A percentile compares a stretch with the other conserved stretches of the same genome.
Evolutionary conservation across 2,113 vertebrate genomes (phyloP).

Genomic region (Nycticryphes semicollaris): DNA sequence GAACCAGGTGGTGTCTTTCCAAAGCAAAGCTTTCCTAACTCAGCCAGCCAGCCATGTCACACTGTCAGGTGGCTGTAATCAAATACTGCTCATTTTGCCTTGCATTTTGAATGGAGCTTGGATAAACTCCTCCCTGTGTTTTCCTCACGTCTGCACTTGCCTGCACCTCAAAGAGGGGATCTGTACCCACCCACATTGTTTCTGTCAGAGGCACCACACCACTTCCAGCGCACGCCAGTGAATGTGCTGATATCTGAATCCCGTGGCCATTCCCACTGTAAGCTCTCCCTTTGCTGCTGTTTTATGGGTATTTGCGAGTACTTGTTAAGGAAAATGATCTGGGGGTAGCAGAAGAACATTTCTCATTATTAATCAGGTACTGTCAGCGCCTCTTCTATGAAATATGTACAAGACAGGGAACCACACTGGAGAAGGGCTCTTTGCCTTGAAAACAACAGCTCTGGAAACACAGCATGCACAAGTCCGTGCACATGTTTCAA

Average conservation of each 20-base stretch:
- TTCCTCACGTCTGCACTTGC: not conserved
- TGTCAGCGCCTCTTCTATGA: not conserved
- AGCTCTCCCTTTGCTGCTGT: not conserved
- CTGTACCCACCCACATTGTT: not conserved
- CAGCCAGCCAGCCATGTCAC: not conserved
- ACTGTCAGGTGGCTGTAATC: not conserved
- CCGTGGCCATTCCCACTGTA: not conserved
- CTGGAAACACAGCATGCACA: not conserved
- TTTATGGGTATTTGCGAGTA: not conserved
- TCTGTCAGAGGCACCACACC: not conserved
- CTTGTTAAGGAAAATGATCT: not conserved
- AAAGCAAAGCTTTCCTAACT: not conserved
- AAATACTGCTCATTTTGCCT: constrained; percentile 17
- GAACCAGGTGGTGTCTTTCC: constrained; percentile 20
- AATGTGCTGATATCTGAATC: not conserved
- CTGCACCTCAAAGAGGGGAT: not conserved
- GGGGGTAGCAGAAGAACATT: not conserved
- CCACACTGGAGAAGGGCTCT: not conserved
- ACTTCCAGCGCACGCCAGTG: fast-evolving
- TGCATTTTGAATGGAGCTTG: not conserved
- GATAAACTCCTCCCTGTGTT: not conserved
- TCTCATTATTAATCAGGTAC: not conserved
- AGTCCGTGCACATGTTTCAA: not conserved
- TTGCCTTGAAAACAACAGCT: not conserved
- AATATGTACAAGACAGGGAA: not conserved